phyloP scores from a whole-genome alignment of 2,113 vertebrate species.

The Lophochroa leadbeateri region DNA sequence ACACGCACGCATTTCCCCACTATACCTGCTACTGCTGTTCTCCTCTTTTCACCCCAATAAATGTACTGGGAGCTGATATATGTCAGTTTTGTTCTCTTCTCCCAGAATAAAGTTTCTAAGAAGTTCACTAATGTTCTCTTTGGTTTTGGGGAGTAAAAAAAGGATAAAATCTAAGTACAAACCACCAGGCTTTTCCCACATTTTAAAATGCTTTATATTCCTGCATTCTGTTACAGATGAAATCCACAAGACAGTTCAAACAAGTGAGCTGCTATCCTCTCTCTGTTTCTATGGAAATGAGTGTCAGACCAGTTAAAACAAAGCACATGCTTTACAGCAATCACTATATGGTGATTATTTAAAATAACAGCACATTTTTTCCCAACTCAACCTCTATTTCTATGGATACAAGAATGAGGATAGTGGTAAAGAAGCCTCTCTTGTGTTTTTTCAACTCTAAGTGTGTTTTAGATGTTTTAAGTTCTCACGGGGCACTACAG shows the following conservation, averaged over 20 bases:
- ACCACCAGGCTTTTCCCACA: slow-evolving; percentile 10
- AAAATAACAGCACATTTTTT: slow-evolving; percentile 54
- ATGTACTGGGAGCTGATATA: neutral
- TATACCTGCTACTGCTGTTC: neutral
- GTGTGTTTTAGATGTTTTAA: neutral
- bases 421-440: neutral
- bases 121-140: neutral
- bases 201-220: slow-evolving; percentile 44
- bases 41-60: neutral
- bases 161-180: neutral
- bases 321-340: slow-evolving; percentile 37
- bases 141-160: neutral
- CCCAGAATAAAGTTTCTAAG: neutral
- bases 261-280: slow-evolving; percentile 10
- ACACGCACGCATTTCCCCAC: neutral
- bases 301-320: slow-evolving; percentile 28
- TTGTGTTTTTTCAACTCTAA: neutral
- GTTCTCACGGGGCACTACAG: neutral
- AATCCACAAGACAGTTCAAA: slow-evolving; percentile 50
- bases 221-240: slow-evolving; percentile 28
- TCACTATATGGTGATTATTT: slow-evolving; percentile 45
- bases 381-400: neutral
- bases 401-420: slow-evolving; percentile 36
- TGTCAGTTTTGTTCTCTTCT: neutral
- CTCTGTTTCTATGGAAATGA: slow-evolving; percentile 67